These are phyloP conservation scores for Dilophus febrilis DNA, from an alignment of 2,888 invertebrate species.

Conservation along the genomic window DNA sequence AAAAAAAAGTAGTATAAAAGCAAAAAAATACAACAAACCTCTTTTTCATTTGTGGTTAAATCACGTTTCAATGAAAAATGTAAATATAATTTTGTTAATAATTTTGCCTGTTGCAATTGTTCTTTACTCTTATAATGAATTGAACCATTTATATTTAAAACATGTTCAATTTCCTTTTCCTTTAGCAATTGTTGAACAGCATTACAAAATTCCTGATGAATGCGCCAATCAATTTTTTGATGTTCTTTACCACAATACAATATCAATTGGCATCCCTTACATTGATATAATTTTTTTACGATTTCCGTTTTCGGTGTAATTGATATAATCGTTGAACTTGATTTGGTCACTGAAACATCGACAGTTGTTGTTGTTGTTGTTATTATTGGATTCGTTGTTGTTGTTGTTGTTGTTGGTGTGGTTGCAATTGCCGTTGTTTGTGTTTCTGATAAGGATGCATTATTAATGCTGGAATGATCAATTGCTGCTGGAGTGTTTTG, in stretches of 20 bases:
- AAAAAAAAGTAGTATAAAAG: too few relatives aligned
- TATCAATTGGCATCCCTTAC: slow-evolving; percentile 41
- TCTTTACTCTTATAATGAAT: slow-evolving; percentile 6
- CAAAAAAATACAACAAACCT: too few relatives aligned
- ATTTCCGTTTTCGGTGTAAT: background rate
- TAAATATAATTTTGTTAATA: slow-evolving; percentile 16
- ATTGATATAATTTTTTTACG: slow-evolving; percentile 22
- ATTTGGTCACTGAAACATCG: too few relatives aligned
- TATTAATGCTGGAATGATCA: too few relatives aligned
- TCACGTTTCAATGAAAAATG: slow-evolving; percentile 12
- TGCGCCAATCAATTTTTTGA: slow-evolving; percentile 45
- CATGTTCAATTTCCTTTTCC: slow-evolving; percentile 12
- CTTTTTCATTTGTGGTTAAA: slow-evolving; percentile 16
- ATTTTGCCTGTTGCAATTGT: slow-evolving; percentile 13
- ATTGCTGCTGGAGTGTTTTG: too few relatives aligned
- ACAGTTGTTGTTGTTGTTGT: too few relatives aligned
- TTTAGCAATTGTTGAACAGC: slow-evolving; percentile 19
- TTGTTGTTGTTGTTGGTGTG: too few relatives aligned
- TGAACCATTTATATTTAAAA: slow-evolving; percentile 14
- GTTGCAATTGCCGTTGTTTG: too few relatives aligned
- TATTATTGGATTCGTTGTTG: too few relatives aligned
- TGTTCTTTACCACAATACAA: slow-evolving; percentile 48
- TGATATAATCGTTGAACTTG: too few relatives aligned
- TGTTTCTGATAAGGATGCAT: too few relatives aligned
- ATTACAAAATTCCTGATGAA: slow-evolving; percentile 39